Base-by-base conservation (phyloP, 2,113 vertebrate genomes). In the Fregetta grallaria region DNA sequence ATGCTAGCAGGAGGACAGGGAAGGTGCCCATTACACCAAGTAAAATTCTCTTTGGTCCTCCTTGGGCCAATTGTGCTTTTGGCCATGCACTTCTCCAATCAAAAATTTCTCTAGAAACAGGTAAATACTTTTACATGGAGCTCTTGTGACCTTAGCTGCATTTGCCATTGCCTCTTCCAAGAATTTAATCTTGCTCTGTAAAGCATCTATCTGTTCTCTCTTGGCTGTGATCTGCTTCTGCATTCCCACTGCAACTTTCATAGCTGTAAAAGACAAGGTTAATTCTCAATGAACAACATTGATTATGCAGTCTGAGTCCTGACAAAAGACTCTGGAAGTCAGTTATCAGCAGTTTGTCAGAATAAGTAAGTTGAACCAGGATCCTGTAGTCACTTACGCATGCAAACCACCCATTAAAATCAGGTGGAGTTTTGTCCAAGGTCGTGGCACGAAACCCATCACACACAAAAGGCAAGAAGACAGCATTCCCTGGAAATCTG, bases 141-240 rank as follows among this genome's bases (percentile, higher is more conserved):
- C 25, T 81, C 16, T 73, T 34, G 22, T 74, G 72, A 99, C 99
- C 98, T 98, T 98, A 44, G 96, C 81, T 92, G 98, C 65, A 27
- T 97, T 98, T 56, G 98, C 97, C 84, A 98, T 86, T 4, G 94
- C 97, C 58, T 99, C 99, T 98, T 99, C 98, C 87, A 99, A 95
- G 84, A 98, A 98, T 47, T 99, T 98, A 76, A 99, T 98, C 96
- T 98, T 98, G 97, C 97, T 98, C 94, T 98, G 98, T 80, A 99
- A 97, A 13, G 94, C 96, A 92, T 99, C 99, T 15, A 98, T 98
- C 84, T 99, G 98, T 79, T 98, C 98, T 96, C 98, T 98, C 92
- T 98, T 98, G 86, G 97, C 98, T 36, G 98, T 99, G 95, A 99
- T 98, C 95, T 98, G 98, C 96, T 98, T 98, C 97, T 99, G 99